A percentile compares a stretch with the other conserved stretches of the same genome.
These are phyloP conservation scores for Lysandra coridon DNA, from an alignment of 2,888 invertebrate genomes.

Conservation along the genomic window DNA sequence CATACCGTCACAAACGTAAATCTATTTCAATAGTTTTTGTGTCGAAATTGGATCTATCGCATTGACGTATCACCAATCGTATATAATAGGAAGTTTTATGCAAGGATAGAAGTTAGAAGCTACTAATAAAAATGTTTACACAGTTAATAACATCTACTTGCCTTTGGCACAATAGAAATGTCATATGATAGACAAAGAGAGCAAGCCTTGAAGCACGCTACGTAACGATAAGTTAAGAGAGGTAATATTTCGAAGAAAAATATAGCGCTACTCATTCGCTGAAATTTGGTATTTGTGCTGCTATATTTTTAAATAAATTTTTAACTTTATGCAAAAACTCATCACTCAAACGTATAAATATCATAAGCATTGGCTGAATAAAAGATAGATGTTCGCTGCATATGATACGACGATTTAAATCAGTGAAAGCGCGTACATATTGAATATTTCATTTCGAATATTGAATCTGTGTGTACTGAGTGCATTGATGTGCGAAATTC, in stretches of 20 bases:
- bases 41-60: not conserved
- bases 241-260: not conserved
- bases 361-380: conserved; percentile 30
- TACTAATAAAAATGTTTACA: not conserved
- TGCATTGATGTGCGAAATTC: not conserved
- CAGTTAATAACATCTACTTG: no score
- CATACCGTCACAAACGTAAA: not conserved
- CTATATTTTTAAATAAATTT: not conserved
- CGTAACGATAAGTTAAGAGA: not conserved
- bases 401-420: conserved; percentile 54
- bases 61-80: not conserved
- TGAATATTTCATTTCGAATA: conserved; percentile 68
- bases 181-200: no score
- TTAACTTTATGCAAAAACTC: conserved; percentile 12
- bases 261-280: not conserved
- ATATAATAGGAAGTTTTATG: not conserved
- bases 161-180: no score
- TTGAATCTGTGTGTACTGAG: conserved; percentile 51
- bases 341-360: conserved; percentile 14
- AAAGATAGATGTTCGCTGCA: conserved; percentile 33
- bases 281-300: not conserved
- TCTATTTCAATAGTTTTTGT: not conserved
- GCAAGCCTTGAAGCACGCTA: no score
- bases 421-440: conserved; percentile 51
- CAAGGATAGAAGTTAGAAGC: not conserved